These are phyloP conservation scores for Chauna torquata DNA, from an alignment of 2,113 vertebrate genomes.

Conservation along the genomic window DNA sequence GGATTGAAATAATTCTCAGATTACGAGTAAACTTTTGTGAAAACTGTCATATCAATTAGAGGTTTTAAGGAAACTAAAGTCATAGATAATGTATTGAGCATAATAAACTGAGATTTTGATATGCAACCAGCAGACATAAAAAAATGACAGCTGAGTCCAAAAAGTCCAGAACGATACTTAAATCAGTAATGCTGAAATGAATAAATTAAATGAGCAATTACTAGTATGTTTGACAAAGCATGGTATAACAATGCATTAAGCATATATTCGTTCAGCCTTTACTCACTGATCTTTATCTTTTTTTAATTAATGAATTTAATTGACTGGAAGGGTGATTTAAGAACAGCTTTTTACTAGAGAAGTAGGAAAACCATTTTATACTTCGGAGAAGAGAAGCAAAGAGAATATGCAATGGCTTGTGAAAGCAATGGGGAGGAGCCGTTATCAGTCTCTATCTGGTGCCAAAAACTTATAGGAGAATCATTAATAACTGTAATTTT, in stretches of 20 bases:
- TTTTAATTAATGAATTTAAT: slow-evolving; percentile 62
- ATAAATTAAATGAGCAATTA: slow-evolving; percentile 53
- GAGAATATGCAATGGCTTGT: background rate
- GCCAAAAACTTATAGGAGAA: background rate
- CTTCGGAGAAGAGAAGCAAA: background rate
- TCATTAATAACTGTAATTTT: too few species aligned
- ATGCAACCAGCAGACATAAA: background rate
- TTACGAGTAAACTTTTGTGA: background rate
- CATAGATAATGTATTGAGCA: background rate
- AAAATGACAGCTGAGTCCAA: slow-evolving; percentile 22
- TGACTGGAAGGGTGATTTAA: slow-evolving; percentile 27
- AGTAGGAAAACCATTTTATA: background rate
- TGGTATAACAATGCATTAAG: slow-evolving; percentile 40
- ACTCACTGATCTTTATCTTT: slow-evolving; percentile 53
- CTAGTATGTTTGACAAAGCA: slow-evolving; percentile 39
- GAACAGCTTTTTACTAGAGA: background rate
- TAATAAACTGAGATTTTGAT: slow-evolving; percentile 24
- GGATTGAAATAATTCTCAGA: background rate
- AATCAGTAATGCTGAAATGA: slow-evolving; percentile 4
- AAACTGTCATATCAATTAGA: slow-evolving; percentile 55
- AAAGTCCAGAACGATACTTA: slow-evolving; percentile 36
- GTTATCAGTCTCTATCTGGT: rapidly evolving
- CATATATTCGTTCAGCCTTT: slow-evolving; percentile 47
- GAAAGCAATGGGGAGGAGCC: background rate
- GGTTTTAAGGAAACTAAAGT: slow-evolving; percentile 35